Evolutionary conservation across 2,113 vertebrate genomes (phyloP), one percentile per base, ranked within the genome.

Genomic region (Promerops cafer): DNA sequence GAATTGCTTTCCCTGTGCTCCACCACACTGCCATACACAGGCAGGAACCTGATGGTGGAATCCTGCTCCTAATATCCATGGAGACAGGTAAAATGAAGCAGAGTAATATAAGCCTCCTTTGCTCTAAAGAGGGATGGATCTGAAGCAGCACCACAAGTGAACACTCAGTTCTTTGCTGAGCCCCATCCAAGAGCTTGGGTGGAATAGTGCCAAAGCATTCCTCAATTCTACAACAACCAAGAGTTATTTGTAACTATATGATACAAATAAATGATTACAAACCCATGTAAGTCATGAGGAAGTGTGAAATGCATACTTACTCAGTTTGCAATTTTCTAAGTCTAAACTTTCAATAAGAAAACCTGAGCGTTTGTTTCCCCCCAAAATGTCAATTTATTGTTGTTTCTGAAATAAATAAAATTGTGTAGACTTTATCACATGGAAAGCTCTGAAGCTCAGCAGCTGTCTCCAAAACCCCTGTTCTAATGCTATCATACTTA

Each of bases 321-420:
- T 87, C 53, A 54, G 35, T 53, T 68, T 2, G 0, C 15, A 30
- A 94, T 56, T 89, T 78, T 59, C 13, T 71, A 5, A 68, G 28
- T 10, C 47, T 47, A 40, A 60, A 24, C 5, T 10, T 81, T 50
- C 42, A 63, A 10, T 49, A 13, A 69, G 47, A 68, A 69, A 59
- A 86, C 30, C 3, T 27, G 10, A 71, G 6, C 4, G 6, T 18
- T 31, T 2, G 12, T 33, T 35, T 27, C 35, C 4, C 4, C 11
- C 2, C 1, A 14, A 45, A 75, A 39, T 77, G 42, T 19, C 56
- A 90, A 89, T 89, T 81, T 68, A 84, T 13, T 49, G 6, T 40
- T 85, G 27, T 39, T 60, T 59, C 33, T 66, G 60, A 77, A 86
- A 83, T 19, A 81, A 91, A 75, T 17, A 94, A 85, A 86, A 68